Base-by-base conservation (phyloP, 2,113 vertebrate genomes). In the Sylvilagus bachmani region DNA sequence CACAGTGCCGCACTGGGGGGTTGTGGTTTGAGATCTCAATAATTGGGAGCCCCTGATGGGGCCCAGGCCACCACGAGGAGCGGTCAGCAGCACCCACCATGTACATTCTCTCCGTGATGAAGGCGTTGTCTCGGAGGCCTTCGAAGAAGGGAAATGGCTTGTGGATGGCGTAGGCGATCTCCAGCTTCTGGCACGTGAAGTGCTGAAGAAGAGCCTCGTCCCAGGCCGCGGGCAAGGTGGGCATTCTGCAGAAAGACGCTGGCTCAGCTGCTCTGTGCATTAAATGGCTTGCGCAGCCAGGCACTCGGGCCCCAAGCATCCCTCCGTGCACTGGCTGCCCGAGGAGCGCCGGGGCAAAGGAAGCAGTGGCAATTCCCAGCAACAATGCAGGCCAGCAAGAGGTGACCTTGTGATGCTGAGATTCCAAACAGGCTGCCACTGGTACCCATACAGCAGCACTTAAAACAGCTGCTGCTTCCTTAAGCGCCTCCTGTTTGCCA, bases 71-170 rank as follows among this genome's bases (percentile, higher is more conserved):
- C 67, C 24, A 0, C 0, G 19, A 66, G 69, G 17, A 58, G 33
- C 69, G 3, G 19, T 3, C 19, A 12, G 25, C 4, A 0, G 2
- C 19, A 87, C 97, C 96, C 74, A 97, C 97, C 94, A 0, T 10
- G 66, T 97, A 97, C 70, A 67, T 36, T 5, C 0, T 71, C 24
- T 97, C 86, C 0, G 81, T 95, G 96, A 97, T 96, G 92, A 97
- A 77, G 44, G 31, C 10, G 5, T 81, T 95, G 93, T 97, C 96
- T 80, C 78, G 92, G 64, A 97, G 94, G 2, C 58, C 69, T 79
- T 97, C 97, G 0, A 97, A 86, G 93, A 97, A 97, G 44, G 96
- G 97, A 55, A 97, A 97, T 0, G 97, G 92, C 91, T 97, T 97
- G 36, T 70, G 2, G 55, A 97, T 97, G 92, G 96, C 94, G 10